Base-by-base conservation (phyloP, 2,888 invertebrate species). In the Cephus spinipes region DNA sequence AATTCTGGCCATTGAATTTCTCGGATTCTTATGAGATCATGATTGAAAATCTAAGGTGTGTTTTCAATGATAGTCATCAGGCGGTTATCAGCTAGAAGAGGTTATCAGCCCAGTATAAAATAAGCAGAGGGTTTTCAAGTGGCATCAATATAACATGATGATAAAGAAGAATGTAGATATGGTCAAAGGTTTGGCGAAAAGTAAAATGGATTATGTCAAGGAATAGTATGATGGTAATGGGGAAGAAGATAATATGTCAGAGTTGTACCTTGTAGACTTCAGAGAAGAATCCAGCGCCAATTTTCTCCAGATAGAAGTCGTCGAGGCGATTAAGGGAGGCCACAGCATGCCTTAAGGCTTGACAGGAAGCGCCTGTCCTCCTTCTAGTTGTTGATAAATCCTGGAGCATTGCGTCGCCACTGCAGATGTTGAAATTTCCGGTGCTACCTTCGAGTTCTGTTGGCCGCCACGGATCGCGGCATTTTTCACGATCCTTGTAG, bases 241-340 rank as follows among this genome's bases (percentile, higher is more conserved):
- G 55, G 15, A 23, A 23, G 55, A 55, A 55, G 23, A 55, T 55
- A 55, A 55, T 15, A 55, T 9, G 55, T 55, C 9, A 55, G 9
- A 23, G 2, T 55, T 55, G 94, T 93, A 98, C 99, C 96, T 98
- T 98, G 93, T 97, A 98, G 82, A 99, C 98, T 93, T 98, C 98
- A 6, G 98, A 98, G 93, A 98, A 99, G 93, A 99, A 99, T 83
- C 99, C 99, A 76, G 96, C 94, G 74, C 98, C 99, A 88, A 99
- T 97, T 92, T 97, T 97, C 92, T 98, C 98, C 91, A 96, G 94
- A 85, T 95, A 94, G 92, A 99, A 98, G 93, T 99, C 98, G 92
- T 98, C 98, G 85, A 98, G 95, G 73, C 98, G 95, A 91, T 98
- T 97, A 77, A 99, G 94, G 73, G 97, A 96, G 75, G 98, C 96